Conservation (phyloP, 2,797 vertebrate species). For the Enoplosus armatus region DNA sequence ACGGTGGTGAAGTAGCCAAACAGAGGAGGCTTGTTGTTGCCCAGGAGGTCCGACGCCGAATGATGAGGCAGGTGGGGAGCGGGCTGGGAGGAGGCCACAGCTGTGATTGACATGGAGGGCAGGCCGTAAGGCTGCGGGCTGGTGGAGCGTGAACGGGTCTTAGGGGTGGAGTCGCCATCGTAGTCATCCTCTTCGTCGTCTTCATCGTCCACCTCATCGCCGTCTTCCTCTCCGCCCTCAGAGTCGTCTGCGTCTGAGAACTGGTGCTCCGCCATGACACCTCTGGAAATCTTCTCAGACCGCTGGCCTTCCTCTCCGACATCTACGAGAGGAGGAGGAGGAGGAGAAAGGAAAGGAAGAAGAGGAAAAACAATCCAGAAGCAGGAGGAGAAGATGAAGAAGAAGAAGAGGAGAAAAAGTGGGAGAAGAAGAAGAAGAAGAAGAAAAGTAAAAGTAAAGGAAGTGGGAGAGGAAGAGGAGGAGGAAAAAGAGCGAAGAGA, state of each 20-base stretch:
- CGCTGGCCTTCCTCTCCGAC: conserved; percentile 88
- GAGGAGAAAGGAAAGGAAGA: background rate
- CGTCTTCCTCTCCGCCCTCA: conserved; percentile 91
- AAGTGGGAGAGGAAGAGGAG: accelerated
- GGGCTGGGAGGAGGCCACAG: conserved; percentile 83
- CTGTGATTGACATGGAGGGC: conserved; percentile 89
- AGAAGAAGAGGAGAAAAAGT: no score
- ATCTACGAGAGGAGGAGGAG: conserved; percentile 61
- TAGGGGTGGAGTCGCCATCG: conserved; percentile 95
- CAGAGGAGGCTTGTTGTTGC: conserved; percentile 88
- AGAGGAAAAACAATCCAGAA: background rate
- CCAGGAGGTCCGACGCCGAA: conserved; percentile 78
- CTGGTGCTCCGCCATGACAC: conserved; percentile 90
- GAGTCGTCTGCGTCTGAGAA: conserved; percentile 98
- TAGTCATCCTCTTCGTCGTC: conserved; percentile 97
- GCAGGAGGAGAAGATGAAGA: background rate
- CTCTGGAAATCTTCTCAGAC: conserved; percentile 86
- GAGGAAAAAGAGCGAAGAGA: accelerated
- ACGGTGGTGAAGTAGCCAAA: conserved; percentile 95
- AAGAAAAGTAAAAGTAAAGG: background rate
- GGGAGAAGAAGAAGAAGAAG: background rate
- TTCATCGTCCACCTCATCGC: conserved; percentile 95
- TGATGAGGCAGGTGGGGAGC: conserved; percentile 44
- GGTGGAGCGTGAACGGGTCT: conserved; percentile 95
- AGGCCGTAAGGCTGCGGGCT: conserved; percentile 93